Conservation (phyloP, 1,140 invertebrate species). For the Leucophenga varia region DNA sequence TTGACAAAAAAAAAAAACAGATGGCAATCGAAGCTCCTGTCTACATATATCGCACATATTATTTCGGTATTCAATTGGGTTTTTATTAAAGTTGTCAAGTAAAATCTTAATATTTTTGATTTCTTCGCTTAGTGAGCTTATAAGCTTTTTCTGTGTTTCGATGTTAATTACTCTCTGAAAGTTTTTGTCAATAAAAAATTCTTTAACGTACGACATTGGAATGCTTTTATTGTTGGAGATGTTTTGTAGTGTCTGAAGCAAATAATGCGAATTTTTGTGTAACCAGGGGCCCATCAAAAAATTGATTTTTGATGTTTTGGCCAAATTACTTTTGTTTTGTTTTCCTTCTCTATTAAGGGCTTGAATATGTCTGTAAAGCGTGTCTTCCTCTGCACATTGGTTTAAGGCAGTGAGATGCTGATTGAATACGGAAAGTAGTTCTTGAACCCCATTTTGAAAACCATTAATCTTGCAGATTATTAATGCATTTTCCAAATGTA, state of each 20-base stretch:
- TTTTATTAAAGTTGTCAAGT: slow-evolving; percentile 19
- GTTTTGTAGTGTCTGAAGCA: slow-evolving; percentile 26
- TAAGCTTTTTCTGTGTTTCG: slow-evolving; percentile 1
- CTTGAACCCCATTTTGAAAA: slow-evolving; percentile 12
- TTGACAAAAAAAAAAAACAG: slow-evolving; percentile 38
- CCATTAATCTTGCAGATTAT: slow-evolving; percentile 21
- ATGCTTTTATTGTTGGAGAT: slow-evolving; percentile 5
- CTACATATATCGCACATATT: slow-evolving; percentile 31
- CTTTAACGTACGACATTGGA: slow-evolving; percentile 14
- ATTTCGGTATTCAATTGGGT: slow-evolving; percentile 40
- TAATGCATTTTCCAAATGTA: slow-evolving; percentile 21
- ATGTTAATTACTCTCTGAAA: slow-evolving; percentile 1
- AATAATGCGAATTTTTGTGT: slow-evolving; percentile 9
- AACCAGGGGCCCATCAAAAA: slow-evolving; percentile 2
- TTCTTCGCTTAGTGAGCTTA: slow-evolving; percentile 15
- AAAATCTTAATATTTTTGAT: slow-evolving; percentile 8
- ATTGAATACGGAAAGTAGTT: no score
- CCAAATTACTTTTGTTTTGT: no score
- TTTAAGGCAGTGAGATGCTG: no score
- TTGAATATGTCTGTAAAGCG: not conserved
- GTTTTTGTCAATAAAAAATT: slow-evolving; percentile 15
- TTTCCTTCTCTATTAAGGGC: not conserved
- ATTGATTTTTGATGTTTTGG: slow-evolving; percentile 3
- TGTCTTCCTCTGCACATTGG: no score
- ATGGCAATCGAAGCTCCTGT: slow-evolving; percentile 23